Evolutionary conservation across 2,113 vertebrate species (phyloP), one percentile per base, ranked within the genome.

Genomic region (Sinosuthora webbiana): DNA sequence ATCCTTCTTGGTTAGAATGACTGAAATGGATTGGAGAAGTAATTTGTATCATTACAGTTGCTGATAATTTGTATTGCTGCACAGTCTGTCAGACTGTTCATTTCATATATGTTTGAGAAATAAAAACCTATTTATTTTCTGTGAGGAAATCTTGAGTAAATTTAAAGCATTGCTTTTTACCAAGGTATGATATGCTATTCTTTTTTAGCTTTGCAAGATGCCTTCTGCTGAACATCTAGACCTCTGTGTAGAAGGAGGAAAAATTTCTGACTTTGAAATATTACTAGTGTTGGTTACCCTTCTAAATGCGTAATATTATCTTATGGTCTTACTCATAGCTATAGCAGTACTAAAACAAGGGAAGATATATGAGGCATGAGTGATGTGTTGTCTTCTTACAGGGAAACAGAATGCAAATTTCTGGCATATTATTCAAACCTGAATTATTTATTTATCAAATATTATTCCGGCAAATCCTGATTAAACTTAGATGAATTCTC

Each of bases 361-460:
- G 19, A 57, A 84, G 50, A 47, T 68, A 30, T 82, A 33, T 55
- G 39, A 71, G 84, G 27, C 44, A 35, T 1, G 6, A 79, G 64
- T 31, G 41, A 44, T 65, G 1, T 64, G 21, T 64, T 82, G 27
- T n/a, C 53, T 70, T 75, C 65, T 75, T 71, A n/a, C 47, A 64
- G 31, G 31, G 63, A 60, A 79, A 76, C 15, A 44, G 27, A 69
- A 80, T 89, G 79, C 41, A 80, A 44, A 91, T 71, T 68, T 52
- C 30, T 82, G 41, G 22, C 23, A 13, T 70, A 39, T 65, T 92
- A 85, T 82, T 90, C 53, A 53, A 93, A 69, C 25, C 57, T 88
- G 52, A 77, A 75, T 93, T 87, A 90, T 79, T 92, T 88, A 76
- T 88, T 41, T 69, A 50, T 79, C 59, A 90, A 88, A 86, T 67